Percentiles rank a stretch among this genome's conserved stretches.
Conservation (phyloP, 2,888 invertebrate genomes). For the Xestia rhomboidea region DNA sequence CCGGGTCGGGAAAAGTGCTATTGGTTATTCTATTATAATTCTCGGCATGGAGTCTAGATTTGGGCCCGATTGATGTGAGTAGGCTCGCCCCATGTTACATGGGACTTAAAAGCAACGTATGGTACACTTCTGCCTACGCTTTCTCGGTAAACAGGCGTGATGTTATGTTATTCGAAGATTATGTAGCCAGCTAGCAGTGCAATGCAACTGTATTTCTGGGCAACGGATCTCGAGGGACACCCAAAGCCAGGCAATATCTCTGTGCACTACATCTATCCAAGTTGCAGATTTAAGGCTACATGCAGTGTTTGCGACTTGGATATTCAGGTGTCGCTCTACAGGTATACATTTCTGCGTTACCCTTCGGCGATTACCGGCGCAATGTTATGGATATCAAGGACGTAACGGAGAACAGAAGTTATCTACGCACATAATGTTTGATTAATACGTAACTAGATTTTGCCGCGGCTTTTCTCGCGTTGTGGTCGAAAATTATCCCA, state of each 20-base stretch:
- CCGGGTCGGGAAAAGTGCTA: background rate
- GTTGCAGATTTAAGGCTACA: background rate
- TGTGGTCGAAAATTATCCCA: background rate
- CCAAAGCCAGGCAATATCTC: background rate
- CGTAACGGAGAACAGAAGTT: background rate
- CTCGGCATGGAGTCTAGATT: background rate
- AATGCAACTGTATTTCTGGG: background rate
- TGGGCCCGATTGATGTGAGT: background rate
- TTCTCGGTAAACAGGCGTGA: background rate
- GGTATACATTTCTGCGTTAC: background rate
- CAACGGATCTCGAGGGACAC: background rate
- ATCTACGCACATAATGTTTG: background rate
- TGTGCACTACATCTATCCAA: slow-evolving; percentile 3
- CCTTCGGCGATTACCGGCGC: background rate
- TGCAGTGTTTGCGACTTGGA: slow-evolving; percentile 2
- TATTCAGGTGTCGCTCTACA: background rate
- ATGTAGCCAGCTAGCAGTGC: background rate
- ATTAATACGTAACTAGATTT: background rate
- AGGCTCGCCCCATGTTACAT: background rate
- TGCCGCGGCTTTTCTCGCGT: background rate
- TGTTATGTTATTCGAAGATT: slow-evolving; percentile 2
- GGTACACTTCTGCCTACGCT: background rate
- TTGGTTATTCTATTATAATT: background rate
- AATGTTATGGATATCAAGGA: background rate
- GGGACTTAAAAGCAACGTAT: background rate